Evolutionary conservation across 2,113 vertebrate species (phyloP).

Genomic region (Cephalopholis sonnerati): DNA sequence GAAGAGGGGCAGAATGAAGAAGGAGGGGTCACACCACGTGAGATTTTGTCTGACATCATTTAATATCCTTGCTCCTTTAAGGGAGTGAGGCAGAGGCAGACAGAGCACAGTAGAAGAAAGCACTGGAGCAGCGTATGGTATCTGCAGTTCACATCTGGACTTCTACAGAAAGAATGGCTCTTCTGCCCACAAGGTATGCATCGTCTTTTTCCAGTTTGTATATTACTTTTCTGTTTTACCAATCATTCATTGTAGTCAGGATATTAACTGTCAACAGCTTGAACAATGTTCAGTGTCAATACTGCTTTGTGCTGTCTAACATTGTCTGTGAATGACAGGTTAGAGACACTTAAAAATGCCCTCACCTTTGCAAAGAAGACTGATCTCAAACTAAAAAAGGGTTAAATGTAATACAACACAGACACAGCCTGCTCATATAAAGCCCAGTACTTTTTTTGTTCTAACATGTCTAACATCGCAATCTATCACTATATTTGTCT

Average conservation of each 20-base stretch:
- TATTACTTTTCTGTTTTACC: neutral
- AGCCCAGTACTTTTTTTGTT: neutral
- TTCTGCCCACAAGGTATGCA: constrained; percentile 49
- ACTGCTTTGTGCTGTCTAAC: neutral
- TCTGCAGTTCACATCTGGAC: constrained; percentile 5
- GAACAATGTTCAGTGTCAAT: neutral
- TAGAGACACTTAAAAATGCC: neutral
- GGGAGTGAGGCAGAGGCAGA: neutral
- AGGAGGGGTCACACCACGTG: neutral
- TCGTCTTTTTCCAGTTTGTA: neutral
- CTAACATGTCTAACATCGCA: neutral
- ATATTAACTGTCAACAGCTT: neutral
- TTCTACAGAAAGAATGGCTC: neutral
- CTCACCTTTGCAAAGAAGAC: neutral
- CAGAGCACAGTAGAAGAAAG: neutral
- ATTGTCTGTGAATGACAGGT: neutral
- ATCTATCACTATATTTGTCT: neutral
- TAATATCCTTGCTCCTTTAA: constrained; percentile 8
- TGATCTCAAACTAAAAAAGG: neutral
- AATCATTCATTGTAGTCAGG: neutral
- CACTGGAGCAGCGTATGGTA: neutral
- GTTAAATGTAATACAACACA: neutral
- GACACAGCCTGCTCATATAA: neutral
- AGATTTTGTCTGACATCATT: constrained; percentile 12
- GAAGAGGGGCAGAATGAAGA: neutral